phyloP scores from a whole-genome alignment of 2,888 invertebrate species.

The Zhuqinia jingwanae region DNA sequence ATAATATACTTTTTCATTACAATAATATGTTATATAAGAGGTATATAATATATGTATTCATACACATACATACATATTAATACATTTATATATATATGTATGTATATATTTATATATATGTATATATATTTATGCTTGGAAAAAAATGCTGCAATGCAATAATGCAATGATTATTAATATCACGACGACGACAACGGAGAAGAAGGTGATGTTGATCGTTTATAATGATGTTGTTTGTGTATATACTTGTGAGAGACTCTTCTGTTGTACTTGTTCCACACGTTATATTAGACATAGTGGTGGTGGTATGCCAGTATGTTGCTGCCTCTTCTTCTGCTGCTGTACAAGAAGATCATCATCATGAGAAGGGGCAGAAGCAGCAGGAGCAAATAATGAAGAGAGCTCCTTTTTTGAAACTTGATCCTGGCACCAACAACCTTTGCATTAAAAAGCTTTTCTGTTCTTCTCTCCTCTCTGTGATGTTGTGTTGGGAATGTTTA shows the following conservation, averaged over 20 bases:
- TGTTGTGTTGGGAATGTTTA: not conserved
- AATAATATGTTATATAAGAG: too few species aligned
- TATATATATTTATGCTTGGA: conserved; percentile 47
- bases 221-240: conserved; percentile 33
- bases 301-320: conserved; percentile 12
- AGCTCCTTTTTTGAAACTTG: conserved; percentile 71
- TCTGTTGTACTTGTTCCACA: not conserved
- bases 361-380: conserved; percentile 56
- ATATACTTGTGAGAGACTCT: not conserved
- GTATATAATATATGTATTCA: too few species aligned
- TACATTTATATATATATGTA: conserved; percentile 1
- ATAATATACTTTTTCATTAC: too few species aligned
- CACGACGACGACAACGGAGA: conserved; percentile 37
- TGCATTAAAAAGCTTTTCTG: conserved; percentile 38
- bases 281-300: not conserved
- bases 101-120: not conserved
- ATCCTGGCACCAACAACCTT: conserved; percentile 65
- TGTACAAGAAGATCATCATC: conserved; percentile 21
- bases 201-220: conserved; percentile 67
- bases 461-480: not conserved
- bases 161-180: conserved; percentile 69
- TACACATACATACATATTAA: conserved; percentile 9
- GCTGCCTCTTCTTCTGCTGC: not conserved
- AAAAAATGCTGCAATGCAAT: conserved; percentile 70
- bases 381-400: conserved; percentile 64